These are phyloP conservation scores for Petaurus breviceps DNA, from an alignment of 2,113 vertebrate species.

Conservation along the genomic window DNA sequence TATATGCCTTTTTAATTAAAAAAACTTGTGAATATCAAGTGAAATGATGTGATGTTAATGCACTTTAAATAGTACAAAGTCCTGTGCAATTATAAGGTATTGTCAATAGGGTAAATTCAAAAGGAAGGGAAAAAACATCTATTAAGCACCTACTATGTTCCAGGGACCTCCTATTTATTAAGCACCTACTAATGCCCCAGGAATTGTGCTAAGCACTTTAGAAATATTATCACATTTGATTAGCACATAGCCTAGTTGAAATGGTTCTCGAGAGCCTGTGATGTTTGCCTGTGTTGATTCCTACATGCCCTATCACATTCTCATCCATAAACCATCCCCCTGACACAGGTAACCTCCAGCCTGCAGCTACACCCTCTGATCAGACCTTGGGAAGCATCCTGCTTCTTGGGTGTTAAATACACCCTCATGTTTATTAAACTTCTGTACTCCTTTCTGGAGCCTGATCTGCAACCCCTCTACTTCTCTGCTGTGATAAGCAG, in stretches of 20 bases:
- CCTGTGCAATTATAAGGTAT: neutral
- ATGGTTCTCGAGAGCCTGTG: neutral
- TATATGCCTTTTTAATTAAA: neutral
- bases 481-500: conserved; percentile 32
- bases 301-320: neutral
- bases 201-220: neutral
- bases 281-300: neutral
- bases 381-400: neutral
- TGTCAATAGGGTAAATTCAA: neutral
- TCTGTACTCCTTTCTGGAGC: neutral
- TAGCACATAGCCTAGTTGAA: neutral
- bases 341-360: neutral
- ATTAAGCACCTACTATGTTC: neutral
- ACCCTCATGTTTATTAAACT: neutral
- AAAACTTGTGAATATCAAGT: neutral
- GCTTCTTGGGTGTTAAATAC: neutral
- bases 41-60: conserved; percentile 9
- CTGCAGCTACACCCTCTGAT: neutral
- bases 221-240: neutral
- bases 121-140: neutral
- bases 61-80: neutral
- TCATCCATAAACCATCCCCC: neutral
- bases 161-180: neutral
- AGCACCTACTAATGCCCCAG: neutral
- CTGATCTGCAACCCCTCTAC: neutral